Evolutionary conservation across 1,140 invertebrate species (phyloP).

Genomic region (Ooceraea biroi): DNA sequence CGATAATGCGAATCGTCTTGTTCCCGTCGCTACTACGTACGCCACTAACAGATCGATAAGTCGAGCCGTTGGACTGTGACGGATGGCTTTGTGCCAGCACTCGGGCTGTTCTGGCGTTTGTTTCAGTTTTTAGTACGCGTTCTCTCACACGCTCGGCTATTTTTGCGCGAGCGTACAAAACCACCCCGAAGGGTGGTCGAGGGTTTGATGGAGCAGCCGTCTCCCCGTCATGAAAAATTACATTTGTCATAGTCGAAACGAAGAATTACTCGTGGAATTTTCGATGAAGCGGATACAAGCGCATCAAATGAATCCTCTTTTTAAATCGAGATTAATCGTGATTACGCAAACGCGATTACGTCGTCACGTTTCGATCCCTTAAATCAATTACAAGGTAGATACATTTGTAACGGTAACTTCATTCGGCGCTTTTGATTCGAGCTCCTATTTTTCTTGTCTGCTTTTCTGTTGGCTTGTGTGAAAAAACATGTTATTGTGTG

Average conservation of each 20-base stretch:
- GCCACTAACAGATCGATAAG: slow-evolving; percentile 64
- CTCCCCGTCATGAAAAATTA: slow-evolving; percentile 46
- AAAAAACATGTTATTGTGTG: slow-evolving; percentile 13
- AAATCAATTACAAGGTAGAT: slow-evolving; percentile 5
- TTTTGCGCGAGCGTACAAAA: slow-evolving; percentile 37
- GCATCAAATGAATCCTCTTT: too few species aligned
- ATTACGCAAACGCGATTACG: background rate
- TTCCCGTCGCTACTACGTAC: slow-evolving; percentile 8
- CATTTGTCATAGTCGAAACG: slow-evolving; percentile 46
- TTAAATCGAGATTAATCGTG: background rate
- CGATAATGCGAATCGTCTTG: slow-evolving; percentile 43
- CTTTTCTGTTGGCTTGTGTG: background rate
- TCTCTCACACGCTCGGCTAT: slow-evolving; percentile 36
- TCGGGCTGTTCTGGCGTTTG: slow-evolving; percentile 64
- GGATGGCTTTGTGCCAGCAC: slow-evolving; percentile 63
- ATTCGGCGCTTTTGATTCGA: background rate
- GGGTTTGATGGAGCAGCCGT: slow-evolving; percentile 54
- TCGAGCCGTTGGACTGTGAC: slow-evolving; percentile 48
- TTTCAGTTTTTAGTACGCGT: slow-evolving; percentile 57
- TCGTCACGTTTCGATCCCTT: background rate
- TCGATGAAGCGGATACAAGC: background rate
- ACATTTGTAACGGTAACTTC: background rate
- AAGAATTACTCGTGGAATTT: slow-evolving; percentile 49
- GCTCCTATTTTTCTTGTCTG: background rate
- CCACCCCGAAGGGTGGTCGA: slow-evolving; percentile 38